Evolutionary conservation across 2,113 vertebrate genomes (phyloP).

Genomic region (Orthonyx spaldingii): DNA sequence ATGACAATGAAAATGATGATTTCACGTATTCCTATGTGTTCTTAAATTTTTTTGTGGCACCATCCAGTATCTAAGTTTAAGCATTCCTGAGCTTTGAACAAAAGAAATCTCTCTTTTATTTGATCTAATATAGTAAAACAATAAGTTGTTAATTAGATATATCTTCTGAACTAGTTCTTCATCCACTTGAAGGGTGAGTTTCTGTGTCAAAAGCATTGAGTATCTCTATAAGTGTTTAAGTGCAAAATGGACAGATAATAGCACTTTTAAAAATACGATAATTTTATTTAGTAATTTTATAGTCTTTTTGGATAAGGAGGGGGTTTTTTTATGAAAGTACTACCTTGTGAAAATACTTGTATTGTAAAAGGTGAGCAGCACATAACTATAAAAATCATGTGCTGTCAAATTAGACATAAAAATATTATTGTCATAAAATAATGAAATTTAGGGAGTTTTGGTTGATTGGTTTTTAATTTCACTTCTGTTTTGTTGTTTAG

Average conservation of each 20-base stretch:
- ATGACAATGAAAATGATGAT: not conserved
- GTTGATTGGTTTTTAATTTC: conserved; percentile 13
- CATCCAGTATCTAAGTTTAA: not conserved
- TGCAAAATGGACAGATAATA: not conserved
- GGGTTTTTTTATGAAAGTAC: not conserved
- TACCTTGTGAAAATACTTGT: not conserved
- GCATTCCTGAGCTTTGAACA: not conserved
- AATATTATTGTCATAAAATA: not conserved
- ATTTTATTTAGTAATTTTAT: not conserved
- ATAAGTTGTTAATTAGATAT: not conserved
- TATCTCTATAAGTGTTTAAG: not conserved
- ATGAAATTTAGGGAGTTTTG: not conserved
- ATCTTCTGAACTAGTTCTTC: not conserved
- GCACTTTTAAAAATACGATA: not conserved
- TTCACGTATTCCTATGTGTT: not conserved
- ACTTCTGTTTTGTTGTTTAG: conserved; percentile 65
- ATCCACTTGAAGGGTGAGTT: not conserved
- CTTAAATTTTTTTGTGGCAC: not conserved
- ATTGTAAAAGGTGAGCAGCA: not conserved
- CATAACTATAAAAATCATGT: not conserved
- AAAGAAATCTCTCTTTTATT: not conserved
- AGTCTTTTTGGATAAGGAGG: not conserved
- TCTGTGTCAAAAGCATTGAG: not conserved
- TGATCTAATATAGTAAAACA: not conserved
- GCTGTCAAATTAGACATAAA: not conserved